A percentile compares a stretch with the other conserved stretches of the same genome.
Conservation (phyloP, 1,140 invertebrate genomes). For the Aleiodes sp. region DNA sequence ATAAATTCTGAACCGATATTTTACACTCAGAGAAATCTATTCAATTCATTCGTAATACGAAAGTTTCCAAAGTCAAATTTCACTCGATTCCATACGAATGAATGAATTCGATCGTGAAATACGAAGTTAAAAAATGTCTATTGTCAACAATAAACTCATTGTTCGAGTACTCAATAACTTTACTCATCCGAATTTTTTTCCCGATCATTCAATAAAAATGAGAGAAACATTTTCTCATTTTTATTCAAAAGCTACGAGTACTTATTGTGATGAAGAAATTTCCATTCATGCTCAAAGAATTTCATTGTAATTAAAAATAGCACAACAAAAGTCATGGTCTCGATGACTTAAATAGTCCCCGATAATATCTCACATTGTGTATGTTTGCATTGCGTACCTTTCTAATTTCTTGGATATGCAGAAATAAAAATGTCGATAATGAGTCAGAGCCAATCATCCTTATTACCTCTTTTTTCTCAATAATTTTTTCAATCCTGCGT, state of each 20-base stretch:
- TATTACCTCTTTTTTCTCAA: not conserved
- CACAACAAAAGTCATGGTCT: not conserved
- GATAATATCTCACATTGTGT: not conserved
- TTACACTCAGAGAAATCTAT: no score
- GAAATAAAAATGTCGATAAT: not conserved
- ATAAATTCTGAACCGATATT: no score
- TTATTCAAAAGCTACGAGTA: not conserved
- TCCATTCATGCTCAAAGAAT: not conserved
- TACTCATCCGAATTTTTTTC: no score
- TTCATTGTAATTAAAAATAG: not conserved
- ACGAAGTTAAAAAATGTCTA: no score
- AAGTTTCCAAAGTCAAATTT: no score
- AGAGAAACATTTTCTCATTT: not conserved
- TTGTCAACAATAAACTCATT: no score
- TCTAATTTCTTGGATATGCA: not conserved
- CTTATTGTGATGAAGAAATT: not conserved
- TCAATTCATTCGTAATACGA: no score
- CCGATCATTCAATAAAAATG: not conserved
- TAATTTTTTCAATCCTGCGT: not conserved
- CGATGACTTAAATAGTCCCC: not conserved
- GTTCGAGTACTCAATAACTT: no score
- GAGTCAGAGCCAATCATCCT: no score
- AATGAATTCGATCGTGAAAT: no score
- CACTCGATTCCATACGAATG: no score
- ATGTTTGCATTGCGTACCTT: slow-evolving; percentile 2